A percentile compares a stretch with the other conserved stretches of the same genome.
Evolutionary conservation across 2,888 invertebrate species (phyloP).

Genomic region (Alsophila aescularia): DNA sequence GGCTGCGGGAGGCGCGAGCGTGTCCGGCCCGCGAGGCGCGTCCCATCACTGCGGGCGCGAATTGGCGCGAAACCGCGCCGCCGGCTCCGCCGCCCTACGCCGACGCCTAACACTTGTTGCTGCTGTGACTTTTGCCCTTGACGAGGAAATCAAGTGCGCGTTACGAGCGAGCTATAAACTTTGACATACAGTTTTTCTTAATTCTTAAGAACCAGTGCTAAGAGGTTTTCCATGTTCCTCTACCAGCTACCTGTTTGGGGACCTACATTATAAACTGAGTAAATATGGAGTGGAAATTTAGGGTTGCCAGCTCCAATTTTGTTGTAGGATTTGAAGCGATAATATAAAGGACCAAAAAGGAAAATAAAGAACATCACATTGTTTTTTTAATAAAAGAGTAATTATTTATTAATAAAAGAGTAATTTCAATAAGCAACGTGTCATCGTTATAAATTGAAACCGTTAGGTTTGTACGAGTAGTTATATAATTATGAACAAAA

Average conservation of each 20-base stretch:
- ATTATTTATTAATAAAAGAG: too few species aligned
- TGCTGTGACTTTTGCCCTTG: slow-evolving; percentile 57
- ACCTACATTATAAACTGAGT: too few species aligned
- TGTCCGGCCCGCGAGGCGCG: slow-evolving; percentile 70
- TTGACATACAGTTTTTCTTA: slow-evolving; percentile 15
- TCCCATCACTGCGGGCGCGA: slow-evolving; percentile 73
- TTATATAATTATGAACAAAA: too few species aligned
- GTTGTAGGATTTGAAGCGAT: too few species aligned
- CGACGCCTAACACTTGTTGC: slow-evolving; percentile 74
- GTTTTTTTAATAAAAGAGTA: too few species aligned
- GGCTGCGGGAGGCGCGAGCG: slow-evolving; percentile 45
- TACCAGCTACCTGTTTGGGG: slow-evolving; percentile 1
- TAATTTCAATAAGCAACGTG: too few species aligned
- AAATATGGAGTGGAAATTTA: background rate
- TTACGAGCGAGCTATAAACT: slow-evolving; percentile 27
- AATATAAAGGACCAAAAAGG: too few species aligned
- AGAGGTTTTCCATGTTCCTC: slow-evolving; percentile 35
- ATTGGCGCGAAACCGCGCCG: slow-evolving; percentile 68
- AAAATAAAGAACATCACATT: too few species aligned
- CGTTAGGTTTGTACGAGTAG: too few species aligned
- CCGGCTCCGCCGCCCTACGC: slow-evolving; percentile 61
- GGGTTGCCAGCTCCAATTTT: too few species aligned
- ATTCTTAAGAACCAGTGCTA: slow-evolving; percentile 23
- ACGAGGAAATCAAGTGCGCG: slow-evolving; percentile 52
- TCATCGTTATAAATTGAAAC: too few species aligned